A percentile compares a stretch with the other conserved stretches of the same genome.
Evolutionary conservation across 2,797 vertebrate species (phyloP).

Genomic region (Toxotes lorentzi): DNA sequence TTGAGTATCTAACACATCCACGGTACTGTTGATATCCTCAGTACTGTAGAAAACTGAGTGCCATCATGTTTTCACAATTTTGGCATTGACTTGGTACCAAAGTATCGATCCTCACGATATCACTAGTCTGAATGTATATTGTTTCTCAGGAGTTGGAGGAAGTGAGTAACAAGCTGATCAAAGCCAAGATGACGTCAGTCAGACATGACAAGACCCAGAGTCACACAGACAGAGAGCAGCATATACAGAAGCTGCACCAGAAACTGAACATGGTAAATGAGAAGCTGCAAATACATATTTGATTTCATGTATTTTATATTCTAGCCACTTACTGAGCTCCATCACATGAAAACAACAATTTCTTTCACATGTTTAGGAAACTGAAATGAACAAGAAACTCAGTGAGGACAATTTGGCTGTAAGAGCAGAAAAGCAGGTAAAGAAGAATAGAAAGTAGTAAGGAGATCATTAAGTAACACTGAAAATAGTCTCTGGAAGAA

Average conservation of each 20-base stretch:
- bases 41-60: too few relatives aligned
- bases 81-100: not conserved
- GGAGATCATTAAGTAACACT: not conserved
- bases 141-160: conserved; percentile 89
- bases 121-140: not conserved
- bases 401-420: conserved; percentile 82
- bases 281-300: not conserved
- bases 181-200: conserved; percentile 87
- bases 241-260: conserved; percentile 88
- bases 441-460: not conserved
- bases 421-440: conserved; percentile 90
- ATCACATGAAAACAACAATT: not conserved
- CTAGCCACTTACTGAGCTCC: not conserved
- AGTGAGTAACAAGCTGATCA: conserved; percentile 87
- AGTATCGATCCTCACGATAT: not conserved
- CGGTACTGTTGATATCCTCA: too few relatives aligned
- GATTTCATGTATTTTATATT: not conserved
- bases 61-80: not conserved
- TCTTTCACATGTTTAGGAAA: conserved; percentile 83
- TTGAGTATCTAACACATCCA: too few relatives aligned
- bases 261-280: conserved; percentile 85
- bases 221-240: conserved; percentile 85
- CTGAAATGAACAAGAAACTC: conserved; percentile 88
- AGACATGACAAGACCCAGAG: conserved; percentile 81
- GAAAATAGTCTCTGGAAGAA: not conserved